Evolutionary conservation across 2,113 vertebrate genomes (phyloP).

Genomic region (Dermatemys mawii): DNA sequence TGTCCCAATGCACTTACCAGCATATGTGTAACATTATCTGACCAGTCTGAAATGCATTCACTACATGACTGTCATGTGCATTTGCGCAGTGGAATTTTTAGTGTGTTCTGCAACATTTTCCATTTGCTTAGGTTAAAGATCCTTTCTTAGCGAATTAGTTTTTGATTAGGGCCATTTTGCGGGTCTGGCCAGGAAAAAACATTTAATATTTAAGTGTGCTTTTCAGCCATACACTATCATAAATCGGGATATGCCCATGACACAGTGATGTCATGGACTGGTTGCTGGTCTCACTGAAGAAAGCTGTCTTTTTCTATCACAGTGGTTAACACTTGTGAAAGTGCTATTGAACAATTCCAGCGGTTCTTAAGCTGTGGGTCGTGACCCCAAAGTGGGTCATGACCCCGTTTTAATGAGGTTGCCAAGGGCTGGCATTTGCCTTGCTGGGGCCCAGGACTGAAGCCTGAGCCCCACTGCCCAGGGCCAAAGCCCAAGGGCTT

Average conservation of each 20-base stretch:
- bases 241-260: not conserved
- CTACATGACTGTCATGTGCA: slow-evolving; percentile 54
- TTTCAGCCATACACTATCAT: rapidly evolving
- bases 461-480: too few species aligned
- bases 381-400: too few species aligned
- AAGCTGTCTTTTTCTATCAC: not conserved
- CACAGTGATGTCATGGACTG: not conserved
- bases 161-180: not conserved
- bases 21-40: slow-evolving; percentile 63
- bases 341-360: not conserved
- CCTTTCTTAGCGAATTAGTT: slow-evolving; percentile 59
- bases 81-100: not conserved
- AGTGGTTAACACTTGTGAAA: not conserved
- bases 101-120: slow-evolving; percentile 27
- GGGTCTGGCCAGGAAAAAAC: not conserved
- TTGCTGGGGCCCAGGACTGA: too few species aligned
- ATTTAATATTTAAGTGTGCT: not conserved
- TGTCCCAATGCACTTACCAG: not conserved
- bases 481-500: too few species aligned
- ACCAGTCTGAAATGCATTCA: slow-evolving; percentile 51
- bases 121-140: slow-evolving; percentile 15
- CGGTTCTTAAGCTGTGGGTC: too few species aligned
- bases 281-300: not conserved
- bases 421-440: too few species aligned
- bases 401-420: too few species aligned